These are phyloP conservation scores for Neopelma chrysocephalum DNA, from an alignment of 2,797 vertebrate genomes.

Conservation along the genomic window DNA sequence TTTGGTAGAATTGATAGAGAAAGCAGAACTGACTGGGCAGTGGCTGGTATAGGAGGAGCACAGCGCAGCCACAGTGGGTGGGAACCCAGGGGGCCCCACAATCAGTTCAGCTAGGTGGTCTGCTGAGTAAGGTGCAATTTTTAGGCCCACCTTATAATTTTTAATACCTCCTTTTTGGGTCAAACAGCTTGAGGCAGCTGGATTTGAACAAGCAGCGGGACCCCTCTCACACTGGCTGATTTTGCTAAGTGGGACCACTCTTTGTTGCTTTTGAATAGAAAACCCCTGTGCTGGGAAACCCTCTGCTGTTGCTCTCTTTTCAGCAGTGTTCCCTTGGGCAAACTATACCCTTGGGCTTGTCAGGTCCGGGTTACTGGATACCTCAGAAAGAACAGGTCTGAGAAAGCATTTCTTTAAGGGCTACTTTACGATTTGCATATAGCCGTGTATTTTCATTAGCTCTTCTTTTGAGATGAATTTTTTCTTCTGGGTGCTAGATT, in stretches of 20 bases:
- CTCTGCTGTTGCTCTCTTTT: background rate
- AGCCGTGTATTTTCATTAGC: background rate
- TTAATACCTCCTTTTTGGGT: background rate
- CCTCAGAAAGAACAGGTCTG: background rate
- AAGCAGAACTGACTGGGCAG: background rate
- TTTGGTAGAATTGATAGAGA: background rate
- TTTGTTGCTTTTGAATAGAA: background rate
- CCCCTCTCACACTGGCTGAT: background rate
- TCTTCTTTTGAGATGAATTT: background rate
- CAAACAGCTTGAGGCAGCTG: rapidly evolving
- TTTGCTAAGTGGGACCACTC: rapidly evolving
- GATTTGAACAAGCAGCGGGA: rapidly evolving
- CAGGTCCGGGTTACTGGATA: background rate
- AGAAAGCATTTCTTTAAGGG: background rate
- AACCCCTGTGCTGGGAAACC: background rate
- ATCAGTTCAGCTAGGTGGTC: background rate
- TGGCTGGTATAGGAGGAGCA: background rate
- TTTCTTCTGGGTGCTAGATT: background rate
- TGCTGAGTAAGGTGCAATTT: background rate
- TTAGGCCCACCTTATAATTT: background rate
- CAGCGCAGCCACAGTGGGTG: rapidly evolving
- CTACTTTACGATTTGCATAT: background rate
- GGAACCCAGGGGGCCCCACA: rapidly evolving
- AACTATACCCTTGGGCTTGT: background rate
- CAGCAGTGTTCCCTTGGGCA: background rate